Evolutionary conservation across 1,140 invertebrate genomes (phyloP), one percentile per base, ranked within the genome.

Genomic region (Zophobas morio): DNA sequence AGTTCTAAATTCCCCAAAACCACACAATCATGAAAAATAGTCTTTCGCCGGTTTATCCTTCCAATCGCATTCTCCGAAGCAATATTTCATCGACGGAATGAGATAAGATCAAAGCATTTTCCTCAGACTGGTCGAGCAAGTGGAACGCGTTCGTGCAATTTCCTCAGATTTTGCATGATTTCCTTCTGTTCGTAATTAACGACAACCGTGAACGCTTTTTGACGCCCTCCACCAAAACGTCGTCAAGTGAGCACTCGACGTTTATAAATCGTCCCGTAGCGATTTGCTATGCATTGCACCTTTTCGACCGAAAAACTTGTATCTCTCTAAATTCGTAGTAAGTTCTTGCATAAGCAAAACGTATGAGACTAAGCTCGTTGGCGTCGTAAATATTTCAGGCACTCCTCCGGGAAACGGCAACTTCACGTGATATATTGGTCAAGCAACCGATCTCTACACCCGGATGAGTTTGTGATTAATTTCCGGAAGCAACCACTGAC

Each of bases 371-470:
- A 6, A 56, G 20, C 54, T 56, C 32, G 53, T 54, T 33, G 6
- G 56, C 34, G 4, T 60, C 57, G 36, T 63, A 63, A 63, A 63
- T 63, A 63, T 63, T 63, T 63, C 57, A 63, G 37, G 35, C 35
- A 32, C 57, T 63, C 57, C 57, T 63, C 39, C 36, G 57, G 57
- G 57, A 63, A 63, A 63, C 57, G 35, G 57, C 37, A 63, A 39
- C 57, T 51, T 51, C 49, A 20, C 49, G 8, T 63, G 57, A 63
- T 63, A 32, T 63, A 63, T 63, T 63, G 57, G 57, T 63, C 57
- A 63, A 63, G 57, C 57, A 63, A 63, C 57, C 36, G 57, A 63
- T n/a, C 57, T 63, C 57, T 63, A 63, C 57, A 63, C 57, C 32
- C 34, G 57, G 36, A 63, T 8, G 57, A 63, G 35, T 63, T n/a